Conservation (phyloP, 2,888 invertebrate species). For the Rhagonycha fulva region DNA sequence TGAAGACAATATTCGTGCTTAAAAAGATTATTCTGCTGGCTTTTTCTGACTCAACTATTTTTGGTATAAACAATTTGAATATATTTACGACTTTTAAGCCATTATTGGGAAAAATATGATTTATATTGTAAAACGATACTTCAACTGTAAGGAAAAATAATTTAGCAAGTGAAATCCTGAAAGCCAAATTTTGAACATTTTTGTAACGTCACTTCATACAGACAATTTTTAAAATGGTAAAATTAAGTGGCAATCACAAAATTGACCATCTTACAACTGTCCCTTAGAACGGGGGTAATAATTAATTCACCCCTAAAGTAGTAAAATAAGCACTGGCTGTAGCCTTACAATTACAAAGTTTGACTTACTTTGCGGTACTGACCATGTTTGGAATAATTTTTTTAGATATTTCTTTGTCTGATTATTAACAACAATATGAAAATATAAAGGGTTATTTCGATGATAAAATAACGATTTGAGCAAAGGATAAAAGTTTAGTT, state of each 20-base stretch:
- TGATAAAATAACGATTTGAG: constrained; percentile 85
- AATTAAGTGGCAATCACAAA: too few species aligned
- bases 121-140: not conserved
- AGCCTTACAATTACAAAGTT: too few species aligned
- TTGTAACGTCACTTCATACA: too few species aligned
- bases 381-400: constrained; percentile 82
- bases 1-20: constrained; percentile 84
- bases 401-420: constrained; percentile 73
- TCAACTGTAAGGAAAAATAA: not conserved
- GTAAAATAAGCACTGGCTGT: too few species aligned
- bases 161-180: too few species aligned
- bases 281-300: too few species aligned
- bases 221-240: too few species aligned
- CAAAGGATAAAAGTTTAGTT: constrained; percentile 77
- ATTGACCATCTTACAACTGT: too few species aligned
- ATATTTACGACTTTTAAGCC: not conserved
- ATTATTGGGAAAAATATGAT: not conserved
- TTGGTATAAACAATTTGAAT: not conserved
- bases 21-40: constrained; percentile 74
- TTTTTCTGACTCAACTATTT: constrained; percentile 47
- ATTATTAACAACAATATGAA: constrained; percentile 82
- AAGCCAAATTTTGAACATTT: too few species aligned
- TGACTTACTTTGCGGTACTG: constrained; percentile 75
- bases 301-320: too few species aligned
- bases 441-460: constrained; percentile 82